phyloP scores from a whole-genome alignment of 2,797 vertebrate species.

The Lagocephalus sceleratus region DNA sequence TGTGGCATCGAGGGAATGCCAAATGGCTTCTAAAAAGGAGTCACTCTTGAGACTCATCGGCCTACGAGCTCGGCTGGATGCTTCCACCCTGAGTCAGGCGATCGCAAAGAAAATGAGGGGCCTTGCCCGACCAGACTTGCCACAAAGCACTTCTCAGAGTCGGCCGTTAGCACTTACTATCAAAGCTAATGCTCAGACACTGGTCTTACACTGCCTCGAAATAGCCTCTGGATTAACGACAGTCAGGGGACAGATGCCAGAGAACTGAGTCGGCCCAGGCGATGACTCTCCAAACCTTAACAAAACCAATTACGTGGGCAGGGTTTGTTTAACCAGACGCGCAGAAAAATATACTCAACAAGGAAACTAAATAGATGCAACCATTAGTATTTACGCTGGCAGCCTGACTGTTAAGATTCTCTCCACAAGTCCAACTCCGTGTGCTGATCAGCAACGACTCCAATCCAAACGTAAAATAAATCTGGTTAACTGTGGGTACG shows the following conservation, averaged over 20 bases:
- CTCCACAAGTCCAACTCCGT: conserved; percentile 2
- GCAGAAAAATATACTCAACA: background rate
- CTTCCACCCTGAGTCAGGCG: conserved; percentile 56
- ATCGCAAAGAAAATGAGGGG: conserved; percentile 35
- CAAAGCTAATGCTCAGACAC: conserved; percentile 38
- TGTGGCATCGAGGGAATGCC: conserved; percentile 12
- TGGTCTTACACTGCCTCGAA: conserved; percentile 59
- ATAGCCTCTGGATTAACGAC: conserved; percentile 70
- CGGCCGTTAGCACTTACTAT: conserved; percentile 35
- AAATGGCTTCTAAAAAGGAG: conserved; percentile 36
- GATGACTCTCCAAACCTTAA: conserved; percentile 57
- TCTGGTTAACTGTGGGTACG: conserved; percentile 42
- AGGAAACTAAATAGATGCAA: background rate
- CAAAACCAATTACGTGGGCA: conserved; percentile 49
- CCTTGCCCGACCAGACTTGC: conserved; percentile 33
- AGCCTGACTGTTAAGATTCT: background rate
- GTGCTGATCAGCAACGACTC: conserved; percentile 4
- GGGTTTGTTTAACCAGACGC: conserved; percentile 22
- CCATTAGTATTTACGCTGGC: background rate
- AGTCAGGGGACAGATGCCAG: conserved; percentile 68
- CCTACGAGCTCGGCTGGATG: conserved; percentile 38
- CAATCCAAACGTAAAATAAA: conserved; percentile 1
- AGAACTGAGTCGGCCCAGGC: conserved; percentile 35
- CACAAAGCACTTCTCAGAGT: conserved; percentile 28
- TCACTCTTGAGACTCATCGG: conserved; percentile 40